A percentile compares a stretch with the other conserved stretches of the same genome.
Conservation (phyloP, 2,888 invertebrate species). For the Polydrusus cervinus region DNA sequence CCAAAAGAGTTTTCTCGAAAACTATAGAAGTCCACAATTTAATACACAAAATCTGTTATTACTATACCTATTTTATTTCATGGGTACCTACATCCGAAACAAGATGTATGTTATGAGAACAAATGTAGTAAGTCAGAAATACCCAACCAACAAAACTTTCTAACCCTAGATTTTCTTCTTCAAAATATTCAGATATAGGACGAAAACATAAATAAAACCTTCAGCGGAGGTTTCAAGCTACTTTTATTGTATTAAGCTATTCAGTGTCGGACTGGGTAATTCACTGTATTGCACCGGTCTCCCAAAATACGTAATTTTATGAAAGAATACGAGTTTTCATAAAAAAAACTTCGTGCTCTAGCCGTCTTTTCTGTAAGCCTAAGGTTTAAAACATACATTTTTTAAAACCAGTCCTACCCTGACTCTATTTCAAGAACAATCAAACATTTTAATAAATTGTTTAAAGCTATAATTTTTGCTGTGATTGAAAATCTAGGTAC, state of each 20-base stretch:
- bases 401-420: not conserved
- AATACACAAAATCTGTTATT: too few relatives aligned
- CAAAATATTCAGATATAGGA: not conserved
- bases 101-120: not conserved
- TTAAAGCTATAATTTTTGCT: not conserved
- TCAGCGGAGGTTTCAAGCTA: not conserved
- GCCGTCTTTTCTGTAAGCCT: too few relatives aligned
- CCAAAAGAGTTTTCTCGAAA: too few relatives aligned
- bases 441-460: not conserved
- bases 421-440: not conserved
- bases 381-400: too few relatives aligned
- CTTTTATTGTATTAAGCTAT: not conserved
- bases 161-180: constrained; percentile 14
- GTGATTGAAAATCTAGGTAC: constrained; percentile 18
- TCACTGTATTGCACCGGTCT: too few relatives aligned
- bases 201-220: not conserved
- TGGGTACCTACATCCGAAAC: too few relatives aligned
- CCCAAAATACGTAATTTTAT: too few relatives aligned
- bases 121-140: not conserved
- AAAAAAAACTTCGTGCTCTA: too few relatives aligned
- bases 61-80: too few relatives aligned
- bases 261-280: too few relatives aligned
- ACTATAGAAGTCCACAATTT: too few relatives aligned
- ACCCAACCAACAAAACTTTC: not conserved
- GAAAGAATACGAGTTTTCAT: too few relatives aligned